Conservation (phyloP, 2,797 vertebrate species). For the Caiman crocodilus region DNA sequence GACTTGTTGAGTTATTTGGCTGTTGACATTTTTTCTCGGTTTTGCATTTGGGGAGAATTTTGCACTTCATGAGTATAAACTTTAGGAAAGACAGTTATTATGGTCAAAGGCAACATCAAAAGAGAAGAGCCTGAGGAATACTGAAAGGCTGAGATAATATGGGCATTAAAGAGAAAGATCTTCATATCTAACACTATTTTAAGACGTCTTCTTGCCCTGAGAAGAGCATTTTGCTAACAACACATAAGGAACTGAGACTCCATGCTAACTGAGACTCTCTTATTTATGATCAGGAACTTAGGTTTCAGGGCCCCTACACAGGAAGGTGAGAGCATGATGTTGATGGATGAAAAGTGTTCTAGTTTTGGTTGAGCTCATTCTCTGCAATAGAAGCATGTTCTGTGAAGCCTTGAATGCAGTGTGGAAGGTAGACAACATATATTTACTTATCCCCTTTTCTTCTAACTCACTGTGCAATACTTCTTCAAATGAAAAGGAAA, state of each 20-base stretch:
- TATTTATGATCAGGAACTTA: fast-evolving
- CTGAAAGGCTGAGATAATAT: too few relatives aligned
- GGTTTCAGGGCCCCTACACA: background rate
- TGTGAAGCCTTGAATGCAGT: fast-evolving
- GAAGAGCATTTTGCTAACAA: background rate
- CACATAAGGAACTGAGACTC: fast-evolving
- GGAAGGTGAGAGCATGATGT: background rate
- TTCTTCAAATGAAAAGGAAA: background rate
- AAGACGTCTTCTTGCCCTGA: too few relatives aligned
- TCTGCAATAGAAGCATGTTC: background rate
- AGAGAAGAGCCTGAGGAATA: too few relatives aligned
- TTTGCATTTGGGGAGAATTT: background rate
- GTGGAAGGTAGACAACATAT: background rate
- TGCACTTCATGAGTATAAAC: background rate
- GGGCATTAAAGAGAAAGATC: too few relatives aligned
- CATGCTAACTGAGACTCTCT: background rate
- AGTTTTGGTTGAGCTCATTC: background rate
- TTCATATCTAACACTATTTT: too few relatives aligned
- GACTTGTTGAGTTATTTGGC: background rate
- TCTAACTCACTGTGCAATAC: background rate
- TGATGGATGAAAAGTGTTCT: background rate
- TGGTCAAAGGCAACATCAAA: background rate
- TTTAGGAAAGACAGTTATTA: background rate
- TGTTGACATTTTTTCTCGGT: background rate
- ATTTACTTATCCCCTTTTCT: background rate